Conservation (phyloP, 1,140 invertebrate species). For the Augochlora pura region DNA sequence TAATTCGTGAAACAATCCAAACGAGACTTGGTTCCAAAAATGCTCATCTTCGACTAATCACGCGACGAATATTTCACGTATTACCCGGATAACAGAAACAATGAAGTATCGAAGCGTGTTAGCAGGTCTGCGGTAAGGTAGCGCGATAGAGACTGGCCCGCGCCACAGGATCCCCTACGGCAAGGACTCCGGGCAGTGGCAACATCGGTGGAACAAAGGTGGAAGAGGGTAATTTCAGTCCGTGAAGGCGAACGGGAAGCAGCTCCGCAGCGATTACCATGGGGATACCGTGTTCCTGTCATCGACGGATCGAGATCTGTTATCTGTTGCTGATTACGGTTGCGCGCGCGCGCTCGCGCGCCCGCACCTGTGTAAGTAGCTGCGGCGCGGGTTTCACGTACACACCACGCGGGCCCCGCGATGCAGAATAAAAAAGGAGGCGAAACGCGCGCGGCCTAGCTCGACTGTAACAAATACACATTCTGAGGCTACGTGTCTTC, state of each 20-base stretch:
- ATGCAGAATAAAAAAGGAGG: slow-evolving; percentile 60
- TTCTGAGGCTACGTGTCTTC: slow-evolving; percentile 31
- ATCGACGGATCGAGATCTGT: slow-evolving; percentile 66
- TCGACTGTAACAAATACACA: slow-evolving; percentile 54
- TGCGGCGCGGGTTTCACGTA: no score
- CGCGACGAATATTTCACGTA: no score
- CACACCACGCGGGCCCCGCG: slow-evolving; percentile 8
- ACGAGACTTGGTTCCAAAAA: no score
- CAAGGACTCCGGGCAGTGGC: neutral
- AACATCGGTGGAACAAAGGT: slow-evolving; percentile 16
- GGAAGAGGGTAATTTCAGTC: slow-evolving; percentile 58
- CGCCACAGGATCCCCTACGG: neutral
- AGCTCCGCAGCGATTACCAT: slow-evolving; percentile 55
- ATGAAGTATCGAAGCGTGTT: neutral
- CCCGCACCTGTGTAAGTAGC: slow-evolving; percentile 28
- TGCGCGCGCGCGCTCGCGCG: slow-evolving; percentile 26
- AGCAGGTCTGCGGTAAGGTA: neutral
- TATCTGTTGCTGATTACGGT: slow-evolving; percentile 68
- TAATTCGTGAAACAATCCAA: no score
- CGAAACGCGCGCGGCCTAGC: slow-evolving; percentile 39
- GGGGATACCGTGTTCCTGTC: slow-evolving; percentile 64
- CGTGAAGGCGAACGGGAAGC: slow-evolving; percentile 60
- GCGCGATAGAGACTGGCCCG: neutral
- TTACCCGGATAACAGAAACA: no score
- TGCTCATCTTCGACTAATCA: no score